phyloP scores from a whole-genome alignment of 2,797 vertebrate genomes.

The Microctenopoma steveboyesi region DNA sequence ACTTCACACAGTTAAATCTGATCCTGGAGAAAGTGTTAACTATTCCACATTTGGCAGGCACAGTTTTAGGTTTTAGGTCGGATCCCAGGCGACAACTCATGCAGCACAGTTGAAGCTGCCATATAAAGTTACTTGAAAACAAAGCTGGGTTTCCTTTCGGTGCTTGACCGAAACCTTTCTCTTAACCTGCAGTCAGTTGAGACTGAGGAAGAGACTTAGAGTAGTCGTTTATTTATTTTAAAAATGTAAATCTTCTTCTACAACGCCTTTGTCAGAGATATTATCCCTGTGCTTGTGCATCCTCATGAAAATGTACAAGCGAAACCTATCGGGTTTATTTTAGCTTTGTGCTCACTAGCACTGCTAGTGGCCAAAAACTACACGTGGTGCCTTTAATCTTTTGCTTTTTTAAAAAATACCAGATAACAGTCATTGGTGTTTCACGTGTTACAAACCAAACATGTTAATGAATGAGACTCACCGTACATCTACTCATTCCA shows the following conservation, averaged over 20 bases:
- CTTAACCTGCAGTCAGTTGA: too few relatives aligned
- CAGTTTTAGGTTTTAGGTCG: slow-evolving; percentile 23
- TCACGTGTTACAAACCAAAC: too few relatives aligned
- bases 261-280: neutral
- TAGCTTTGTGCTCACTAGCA: neutral
- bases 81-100: neutral
- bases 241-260: too few relatives aligned
- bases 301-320: neutral
- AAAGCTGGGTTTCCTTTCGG: neutral
- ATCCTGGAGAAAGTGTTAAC: slow-evolving; percentile 50
- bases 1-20: slow-evolving; percentile 52
- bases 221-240: too few relatives aligned
- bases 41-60: slow-evolving; percentile 27
- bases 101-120: neutral
- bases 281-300: neutral
- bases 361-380: slow-evolving; percentile 4
- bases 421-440: neutral
- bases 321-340: neutral
- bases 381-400: neutral
- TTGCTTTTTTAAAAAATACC: neutral
- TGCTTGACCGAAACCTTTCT: slow-evolving; percentile 2
- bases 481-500: too few relatives aligned
- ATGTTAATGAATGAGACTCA: too few relatives aligned
- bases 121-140: neutral
- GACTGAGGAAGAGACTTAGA: too few relatives aligned